These are phyloP conservation scores for Drosophila recens DNA, from an alignment of 2,888 invertebrate genomes.

Conservation along the genomic window DNA sequence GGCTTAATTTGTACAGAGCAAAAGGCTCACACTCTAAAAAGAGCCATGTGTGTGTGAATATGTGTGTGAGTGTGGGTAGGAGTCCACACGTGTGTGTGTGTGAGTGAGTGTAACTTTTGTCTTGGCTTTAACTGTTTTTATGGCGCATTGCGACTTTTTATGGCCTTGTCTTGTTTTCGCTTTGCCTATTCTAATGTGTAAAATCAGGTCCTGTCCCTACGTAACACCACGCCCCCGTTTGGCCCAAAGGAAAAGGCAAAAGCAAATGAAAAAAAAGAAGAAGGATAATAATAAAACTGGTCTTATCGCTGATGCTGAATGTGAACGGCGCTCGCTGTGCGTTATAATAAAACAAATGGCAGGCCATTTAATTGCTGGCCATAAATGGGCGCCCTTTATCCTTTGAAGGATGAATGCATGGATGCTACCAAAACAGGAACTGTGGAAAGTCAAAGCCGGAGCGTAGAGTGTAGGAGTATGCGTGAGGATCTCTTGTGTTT, in stretches of 20 bases:
- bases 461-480: slow-evolving; percentile 60
- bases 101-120: slow-evolving; percentile 67
- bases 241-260: slow-evolving; percentile 26
- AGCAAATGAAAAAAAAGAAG: slow-evolving; percentile 13
- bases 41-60: slow-evolving; percentile 13
- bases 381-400: slow-evolving; percentile 81
- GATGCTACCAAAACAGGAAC: slow-evolving; percentile 55
- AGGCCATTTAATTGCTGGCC: slow-evolving; percentile 83
- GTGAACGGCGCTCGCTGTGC: slow-evolving; percentile 62
- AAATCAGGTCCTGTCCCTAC: slow-evolving; percentile 31
- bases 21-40: slow-evolving; percentile 30
- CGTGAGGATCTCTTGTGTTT: slow-evolving; percentile 52
- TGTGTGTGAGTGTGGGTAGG: slow-evolving; percentile 24
- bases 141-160: slow-evolving; percentile 81
- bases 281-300: slow-evolving; percentile 81
- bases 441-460: neutral
- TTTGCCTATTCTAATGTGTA: slow-evolving; percentile 79
- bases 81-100: slow-evolving; percentile 22
- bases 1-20: slow-evolving; percentile 77
- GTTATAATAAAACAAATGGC: slow-evolving; percentile 83
- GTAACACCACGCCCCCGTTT: slow-evolving; percentile 42
- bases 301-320: slow-evolving; percentile 76
- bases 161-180: slow-evolving; percentile 76
- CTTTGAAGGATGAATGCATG: slow-evolving; percentile 64
- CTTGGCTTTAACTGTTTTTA: slow-evolving; percentile 81